Evolutionary conservation across 2,888 invertebrate species (phyloP), one percentile per base, ranked within the genome.

Genomic region (Phalangium opilio): DNA sequence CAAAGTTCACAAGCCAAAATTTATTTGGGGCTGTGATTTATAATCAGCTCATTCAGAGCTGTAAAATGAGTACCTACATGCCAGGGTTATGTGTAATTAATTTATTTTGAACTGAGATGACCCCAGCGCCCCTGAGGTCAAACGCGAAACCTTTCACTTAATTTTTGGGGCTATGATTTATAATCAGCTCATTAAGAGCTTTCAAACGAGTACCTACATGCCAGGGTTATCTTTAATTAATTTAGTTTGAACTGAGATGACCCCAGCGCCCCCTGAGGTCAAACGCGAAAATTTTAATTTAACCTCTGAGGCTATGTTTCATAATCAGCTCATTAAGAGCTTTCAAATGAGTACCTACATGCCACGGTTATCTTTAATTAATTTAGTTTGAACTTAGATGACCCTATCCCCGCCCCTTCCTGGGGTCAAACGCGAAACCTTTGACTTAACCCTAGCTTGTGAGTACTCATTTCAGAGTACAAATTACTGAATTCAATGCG

Each of bases 331-430:
- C 17, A 36, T 15, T 15, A 36, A 36, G 12, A 36, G 36, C 14
- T 15, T 15, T 17, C 55, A 55, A 1, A 51, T 48, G 32, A 41
- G 38, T 33, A 56, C 54, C 43, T 53, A 33, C 19, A 44, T 41
- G n/a, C 20, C 42, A 41, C 42, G 39, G 36, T 56, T 48, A 33
- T 53, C 53, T 12, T 45, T 47, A 21, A 49, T 47, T 27, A 7
- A 8, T 27, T 4, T 8, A 27, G 27, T 27, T 27, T 4, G 8
- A 27, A 27, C 27, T n/a, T 27, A 27, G 27, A n/a, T n/a, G n/a
- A n/a, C n/a, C n/a, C n/a, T n/a, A n/a, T n/a, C n/a, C n/a, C n/a
- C 27, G 27, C 27, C 27, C 27, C 27, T n/a, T n/a, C n/a, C 27
- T 27, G 27, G 4, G 27, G 27, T 27, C 5, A n/a, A 27, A 27